Percentiles rank a stretch among this genome's conserved stretches.
Evolutionary conservation across 2,888 invertebrate species (phyloP).

Genomic region (Apamea anceps): DNA sequence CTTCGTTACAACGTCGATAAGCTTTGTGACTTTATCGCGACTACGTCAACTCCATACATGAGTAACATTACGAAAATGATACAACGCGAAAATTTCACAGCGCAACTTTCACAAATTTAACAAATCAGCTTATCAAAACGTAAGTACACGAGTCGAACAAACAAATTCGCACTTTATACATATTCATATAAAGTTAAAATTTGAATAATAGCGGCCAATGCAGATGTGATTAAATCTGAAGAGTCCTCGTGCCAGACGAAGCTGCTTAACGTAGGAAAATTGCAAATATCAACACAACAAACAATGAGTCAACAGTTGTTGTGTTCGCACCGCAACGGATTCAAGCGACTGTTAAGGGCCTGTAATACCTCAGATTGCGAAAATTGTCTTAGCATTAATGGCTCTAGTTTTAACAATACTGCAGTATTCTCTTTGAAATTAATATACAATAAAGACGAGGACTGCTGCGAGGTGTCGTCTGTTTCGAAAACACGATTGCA

Average conservation of each 20-base stretch:
- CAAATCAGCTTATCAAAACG: constrained; percentile 52
- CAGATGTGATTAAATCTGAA: constrained; percentile 67
- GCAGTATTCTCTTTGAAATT: too few species aligned
- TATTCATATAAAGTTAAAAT: constrained; percentile 56
- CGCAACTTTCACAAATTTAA: constrained; percentile 50
- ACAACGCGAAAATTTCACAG: constrained; percentile 47
- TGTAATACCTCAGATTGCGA: too few species aligned
- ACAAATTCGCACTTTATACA: constrained; percentile 49
- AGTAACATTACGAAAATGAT: constrained; percentile 49
- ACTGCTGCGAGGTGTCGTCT: too few species aligned
- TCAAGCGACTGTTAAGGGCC: constrained; percentile 56
- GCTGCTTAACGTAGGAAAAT: constrained; percentile 66
- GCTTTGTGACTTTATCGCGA: constrained; percentile 51
- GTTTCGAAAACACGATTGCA: too few species aligned
- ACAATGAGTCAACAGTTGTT: constrained; percentile 70
- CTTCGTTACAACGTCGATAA: constrained; percentile 53
- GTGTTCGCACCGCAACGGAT: constrained; percentile 62
- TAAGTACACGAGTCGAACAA: constrained; percentile 39
- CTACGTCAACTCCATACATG: constrained; percentile 42
- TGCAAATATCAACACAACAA: constrained; percentile 74
- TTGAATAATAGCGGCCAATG: constrained; percentile 53
- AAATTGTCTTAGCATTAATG: too few species aligned
- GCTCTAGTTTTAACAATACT: too few species aligned
- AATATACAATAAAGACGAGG: too few species aligned
- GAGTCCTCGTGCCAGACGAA: constrained; percentile 64